Evolutionary conservation across 2,888 invertebrate species (phyloP), one percentile per base, ranked within the genome.

Genomic region (Polymixis flavicincta): DNA sequence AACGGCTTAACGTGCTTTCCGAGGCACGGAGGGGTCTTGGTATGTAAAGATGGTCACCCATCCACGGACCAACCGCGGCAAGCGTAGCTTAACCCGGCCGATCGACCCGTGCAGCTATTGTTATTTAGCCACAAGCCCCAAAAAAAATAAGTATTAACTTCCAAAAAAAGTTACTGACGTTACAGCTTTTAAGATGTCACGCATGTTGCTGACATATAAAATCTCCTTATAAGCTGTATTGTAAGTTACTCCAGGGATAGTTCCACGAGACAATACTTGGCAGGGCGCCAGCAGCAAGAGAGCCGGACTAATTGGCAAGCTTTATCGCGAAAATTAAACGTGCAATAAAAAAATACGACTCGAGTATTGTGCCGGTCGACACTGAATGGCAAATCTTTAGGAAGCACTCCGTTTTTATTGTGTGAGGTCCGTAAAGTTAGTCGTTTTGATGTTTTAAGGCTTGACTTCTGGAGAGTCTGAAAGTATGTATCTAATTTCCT

Each of bases 261-360:
- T 68, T 71, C 42, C 52, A 72, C 80, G 71, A 80, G 79, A 69
- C 66, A 60, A 67, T 81, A 76, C 55, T 59, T 92, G 92, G 92
- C 91, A 48, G 55, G 69, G 63, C 55, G 90, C 92, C 92, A 91
- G 79, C 61, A 86, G 85, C 70, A 83, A 85, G 76, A 76, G 61
- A 86, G 83, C 84, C 80, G 76, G 82, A 89, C 88, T 91, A 92
- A 92, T 91, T 92, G 89, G 89, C 85, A 85, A 83, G 87, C 87
- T 89, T 89, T 88, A 89, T 89, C 84, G 85, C 79, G 80, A 86
- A 88, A 88, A 88, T 90, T 89, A 88, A 91, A 87, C 81, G 85
- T 82, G 74, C 82, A 87, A 86, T 89, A 89, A 88, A 89, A 89
- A 87, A 84, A 83, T 83, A 90, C 87, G 85, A 78, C 71, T 76